Base-by-base conservation (phyloP, 2,113 vertebrate genomes). In the Petroica traversi region DNA sequence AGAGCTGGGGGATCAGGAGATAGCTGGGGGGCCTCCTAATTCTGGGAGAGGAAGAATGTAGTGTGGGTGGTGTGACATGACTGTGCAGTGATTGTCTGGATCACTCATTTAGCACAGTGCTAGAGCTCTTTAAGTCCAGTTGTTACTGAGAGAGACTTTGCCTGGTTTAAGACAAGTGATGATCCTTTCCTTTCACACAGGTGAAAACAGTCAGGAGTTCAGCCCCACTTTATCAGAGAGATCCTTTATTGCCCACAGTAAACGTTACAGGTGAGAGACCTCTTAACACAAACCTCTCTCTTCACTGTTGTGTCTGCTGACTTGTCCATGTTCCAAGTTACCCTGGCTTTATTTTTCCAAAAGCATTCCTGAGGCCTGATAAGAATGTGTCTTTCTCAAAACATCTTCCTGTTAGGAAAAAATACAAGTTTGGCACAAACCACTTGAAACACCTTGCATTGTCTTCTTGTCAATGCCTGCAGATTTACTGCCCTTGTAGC, bases 121-220 rank as follows among this genome's bases (percentile, higher is more conserved):
- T 41, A 7, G 38, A 62, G 54, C 41, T 75, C 33, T 26, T 59
- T n/a, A 19, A n/a, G 74, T 46, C 46, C 29, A 9, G 9, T 28
- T 72, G 34, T 77, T 85, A 73, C 29, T 24, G 3, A 38, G 61
- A 78, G 40, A 76, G 46, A 43, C 58, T 86, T 74, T 51, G 28
- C n/a, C 16, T 87, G 59, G 5, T 4, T 25, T 46, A 19, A 88
- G 36, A 38, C n/a, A n/a, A 40, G 20, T 75, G 48, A 22, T 45
- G 63, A 52, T 64, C 31, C 73, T 78, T 96, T 92, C 36, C 78
- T 88, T 77, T 79, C 74, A 28, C 19, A 31, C 92, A 99, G 99
- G 99, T 98, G 99, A 99, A 96, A 99, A 99, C 81, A 99, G 99
- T 54, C 99, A 99, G 58, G 98, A 99, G 95, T 99, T 99, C 96